Base-by-base conservation (phyloP, 2,113 vertebrate genomes). In the Xyrauchen texanus region DNA sequence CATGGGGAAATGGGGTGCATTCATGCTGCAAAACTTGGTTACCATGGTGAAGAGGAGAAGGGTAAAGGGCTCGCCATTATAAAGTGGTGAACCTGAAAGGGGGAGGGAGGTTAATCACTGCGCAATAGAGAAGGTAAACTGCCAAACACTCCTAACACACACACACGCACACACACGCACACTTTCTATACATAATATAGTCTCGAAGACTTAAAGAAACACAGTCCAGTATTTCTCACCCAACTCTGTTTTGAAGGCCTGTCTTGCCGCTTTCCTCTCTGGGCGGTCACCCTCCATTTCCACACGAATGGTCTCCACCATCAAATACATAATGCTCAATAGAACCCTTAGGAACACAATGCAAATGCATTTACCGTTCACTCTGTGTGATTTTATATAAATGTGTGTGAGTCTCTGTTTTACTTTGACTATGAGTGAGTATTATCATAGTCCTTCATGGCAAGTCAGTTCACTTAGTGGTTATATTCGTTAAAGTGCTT, bases 21-120 rank as follows among this genome's bases (percentile, higher is more conserved):
- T 94, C 87, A 98, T 98, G 3, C 97, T 98, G 94, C 97, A 99
- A 93, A 99, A 99, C 85, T 98, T 98, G 88, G 95, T 97, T 70
- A 98, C 95, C 96, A 99, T 98, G 0, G 93, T 95, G 90, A 99
- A 98, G 58, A 99, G 97, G 78, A 98, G 91, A 69, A 98, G 93
- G 44, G 95, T 94, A 61, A 99, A 98, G 0, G 97, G 96, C 84
- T 98, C 98, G 12, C 97, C 95, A 0, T 93, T 88, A 86, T 95
- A 95, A 68, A 94, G 85, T 0, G 96, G 94, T 45, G 94, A 95
- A 80, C 94, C 98, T 99, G 60, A 52, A 13, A 58, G 68, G n/a
- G 57, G n/a, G 57, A 68, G 21, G 21, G n/a, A 51, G 65, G 60
- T 67, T 77, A 61, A 80, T 53, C 57, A 78, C 49, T 47, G 53